phyloP scores from a whole-genome alignment of 1,140 invertebrate genomes.

The Sycobia sp. region DNA sequence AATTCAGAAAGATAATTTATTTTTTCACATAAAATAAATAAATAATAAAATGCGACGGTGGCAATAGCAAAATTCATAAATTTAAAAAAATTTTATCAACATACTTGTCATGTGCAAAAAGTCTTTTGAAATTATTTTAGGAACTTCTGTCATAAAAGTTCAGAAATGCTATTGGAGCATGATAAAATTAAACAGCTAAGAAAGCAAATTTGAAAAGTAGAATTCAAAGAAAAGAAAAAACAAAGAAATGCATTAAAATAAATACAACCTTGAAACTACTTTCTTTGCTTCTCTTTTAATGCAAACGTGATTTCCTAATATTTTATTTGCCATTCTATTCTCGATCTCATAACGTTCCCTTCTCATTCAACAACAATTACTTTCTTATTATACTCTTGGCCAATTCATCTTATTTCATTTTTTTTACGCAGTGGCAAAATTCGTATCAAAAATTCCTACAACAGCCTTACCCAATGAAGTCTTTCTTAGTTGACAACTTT shows the following conservation, averaged over 20 bases:
- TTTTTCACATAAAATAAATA: slow-evolving; percentile 6
- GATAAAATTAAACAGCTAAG: too few relatives aligned
- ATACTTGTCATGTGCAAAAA: slow-evolving; percentile 30
- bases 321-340: slow-evolving; percentile 15
- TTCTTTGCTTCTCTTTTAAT: slow-evolving; percentile 5
- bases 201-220: not conserved
- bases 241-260: slow-evolving; percentile 20
- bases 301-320: slow-evolving; percentile 15
- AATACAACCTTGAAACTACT: slow-evolving; percentile 25
- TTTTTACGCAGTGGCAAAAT: slow-evolving; percentile 10
- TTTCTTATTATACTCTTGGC: slow-evolving; percentile 23
- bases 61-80: too few relatives aligned
- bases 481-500: slow-evolving; percentile 11
- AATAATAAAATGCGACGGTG: not conserved
- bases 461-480: slow-evolving; percentile 12
- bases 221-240: slow-evolving; percentile 11
- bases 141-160: slow-evolving; percentile 5
- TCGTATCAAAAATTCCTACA: slow-evolving; percentile 16
- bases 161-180: not conserved
- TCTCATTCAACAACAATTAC: slow-evolving; percentile 22
- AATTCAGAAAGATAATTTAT: slow-evolving; percentile 16
- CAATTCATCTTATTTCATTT: slow-evolving; percentile 11
- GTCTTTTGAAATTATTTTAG: slow-evolving; percentile 28
- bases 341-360: slow-evolving; percentile 5
- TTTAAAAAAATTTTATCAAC: slow-evolving; percentile 11